Conservation (phyloP, 2,888 invertebrate species). For the Actias luna region DNA sequence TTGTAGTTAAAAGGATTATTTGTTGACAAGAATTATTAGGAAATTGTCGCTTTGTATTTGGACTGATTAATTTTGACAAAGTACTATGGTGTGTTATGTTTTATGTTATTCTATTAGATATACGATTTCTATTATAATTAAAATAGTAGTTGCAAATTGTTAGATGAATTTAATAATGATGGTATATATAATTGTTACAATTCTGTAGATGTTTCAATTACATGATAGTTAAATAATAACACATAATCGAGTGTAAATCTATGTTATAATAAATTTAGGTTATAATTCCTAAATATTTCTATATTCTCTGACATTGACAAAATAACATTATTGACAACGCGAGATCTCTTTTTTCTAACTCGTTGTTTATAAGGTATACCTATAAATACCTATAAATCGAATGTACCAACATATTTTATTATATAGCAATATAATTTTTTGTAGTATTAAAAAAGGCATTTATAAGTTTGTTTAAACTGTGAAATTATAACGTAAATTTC, state of each 20-base stretch:
- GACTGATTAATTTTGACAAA: slow-evolving; percentile 4
- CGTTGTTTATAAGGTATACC: neutral
- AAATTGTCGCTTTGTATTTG: neutral
- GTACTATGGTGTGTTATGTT: neutral
- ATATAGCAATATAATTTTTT: slow-evolving; percentile 1
- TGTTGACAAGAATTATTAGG: neutral
- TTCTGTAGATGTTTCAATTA: neutral
- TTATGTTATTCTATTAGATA: neutral
- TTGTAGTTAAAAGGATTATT: neutral
- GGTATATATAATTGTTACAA: neutral
- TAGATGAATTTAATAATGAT: neutral
- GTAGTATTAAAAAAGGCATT: slow-evolving; percentile 5
- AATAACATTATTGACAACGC: neutral
- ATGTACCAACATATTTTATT: neutral
- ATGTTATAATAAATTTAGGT: neutral
- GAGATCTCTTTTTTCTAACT: slow-evolving; percentile 1
- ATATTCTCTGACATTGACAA: neutral
- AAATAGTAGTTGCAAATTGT: neutral
- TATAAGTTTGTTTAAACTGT: neutral
- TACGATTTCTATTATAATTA: neutral
- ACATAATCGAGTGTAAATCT: neutral
- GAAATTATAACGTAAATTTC: neutral
- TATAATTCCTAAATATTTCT: neutral
- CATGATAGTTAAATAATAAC: neutral
- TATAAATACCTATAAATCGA: no score